phyloP scores from a whole-genome alignment of 1,140 invertebrate genomes.

The Megalonaias nervosa region DNA sequence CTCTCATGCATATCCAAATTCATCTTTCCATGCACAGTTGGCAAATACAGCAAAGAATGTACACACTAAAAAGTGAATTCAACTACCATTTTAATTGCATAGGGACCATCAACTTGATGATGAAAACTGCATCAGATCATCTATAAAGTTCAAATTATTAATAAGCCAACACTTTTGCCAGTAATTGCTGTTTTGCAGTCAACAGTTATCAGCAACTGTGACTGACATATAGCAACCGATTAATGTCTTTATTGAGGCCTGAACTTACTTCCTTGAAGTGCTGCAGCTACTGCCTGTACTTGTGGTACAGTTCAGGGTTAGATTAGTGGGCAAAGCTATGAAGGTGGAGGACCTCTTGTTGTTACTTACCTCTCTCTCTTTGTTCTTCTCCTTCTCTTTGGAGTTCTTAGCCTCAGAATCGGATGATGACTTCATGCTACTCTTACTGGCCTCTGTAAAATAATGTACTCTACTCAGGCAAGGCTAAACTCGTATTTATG shows the following conservation, averaged over 20 bases:
- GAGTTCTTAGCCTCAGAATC: slow-evolving; percentile 46
- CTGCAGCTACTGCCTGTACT: slow-evolving; percentile 56
- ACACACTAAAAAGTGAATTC: too few species aligned
- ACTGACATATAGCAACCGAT: too few species aligned
- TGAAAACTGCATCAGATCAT: too few species aligned
- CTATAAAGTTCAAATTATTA: too few species aligned
- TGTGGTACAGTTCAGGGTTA: background rate
- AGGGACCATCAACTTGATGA: too few species aligned
- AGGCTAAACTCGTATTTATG: too few species aligned
- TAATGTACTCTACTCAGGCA: background rate
- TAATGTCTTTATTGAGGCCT: background rate
- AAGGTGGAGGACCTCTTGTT: slow-evolving; percentile 11
- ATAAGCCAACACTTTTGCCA: too few species aligned
- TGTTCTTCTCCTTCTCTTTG: slow-evolving; percentile 23
- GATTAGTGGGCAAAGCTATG: background rate
- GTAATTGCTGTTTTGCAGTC: slow-evolving; percentile 2
- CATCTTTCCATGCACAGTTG: too few species aligned
- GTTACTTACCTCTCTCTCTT: slow-evolving; percentile 38
- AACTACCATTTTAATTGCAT: too few species aligned
- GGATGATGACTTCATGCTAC: slow-evolving; percentile 41
- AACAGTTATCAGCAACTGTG: too few species aligned
- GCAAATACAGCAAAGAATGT: too few species aligned
- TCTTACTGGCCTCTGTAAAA: slow-evolving; percentile 45
- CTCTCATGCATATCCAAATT: too few species aligned
- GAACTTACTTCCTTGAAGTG: slow-evolving; percentile 61